Evolutionary conservation across 2,888 invertebrate species (phyloP), one percentile per base, ranked within the genome.

Genomic region (Ditula angustiorana): DNA sequence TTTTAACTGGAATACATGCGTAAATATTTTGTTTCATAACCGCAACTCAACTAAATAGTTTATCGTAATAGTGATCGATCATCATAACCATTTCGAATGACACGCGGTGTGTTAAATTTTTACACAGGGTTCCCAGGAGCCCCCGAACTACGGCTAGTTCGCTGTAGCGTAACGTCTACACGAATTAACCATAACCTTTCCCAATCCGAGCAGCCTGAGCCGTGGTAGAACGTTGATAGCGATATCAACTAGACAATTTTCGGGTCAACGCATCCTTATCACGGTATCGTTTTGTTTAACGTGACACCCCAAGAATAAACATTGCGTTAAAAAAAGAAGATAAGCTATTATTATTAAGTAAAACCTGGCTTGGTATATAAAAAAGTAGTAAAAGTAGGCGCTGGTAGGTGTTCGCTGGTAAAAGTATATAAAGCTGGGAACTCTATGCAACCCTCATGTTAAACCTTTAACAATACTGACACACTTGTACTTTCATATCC

Each of bases 181-280:
- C 30, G 11, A 50, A 19, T 4, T 19, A 11, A 13, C 33, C 21
- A 35, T 23, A 23, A 23, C 53, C 53, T 53, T 35, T 8, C 33
- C 23, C 53, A 53, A 53, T 23, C 5, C 8, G 7, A 3, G 11
- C n/a, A n/a, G n/a, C 2, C 4, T 26, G 26, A 13, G 7, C n/a
- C 23, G 44, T 21, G 44, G 10, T 46, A 46, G 16, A 16, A 8
- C 24, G 24, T 19, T 33, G 28, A 16, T 13, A 19, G n/a, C 23
- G 23, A 13, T 35, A 50, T 30, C n/a, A 50, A n/a, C 23, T 53
- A 35, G 35, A 53, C 35, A 1, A 33, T 46, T 24, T 46, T 23
- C 52, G 53, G 53, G 53, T 53, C 53, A 53, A 35, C 35, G 53
- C 5, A 13, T 35, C n/a, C 7, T 53, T 53, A 53, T 53, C 53